phyloP scores from a whole-genome alignment of 2,797 vertebrate species.

The Nasua narica region DNA sequence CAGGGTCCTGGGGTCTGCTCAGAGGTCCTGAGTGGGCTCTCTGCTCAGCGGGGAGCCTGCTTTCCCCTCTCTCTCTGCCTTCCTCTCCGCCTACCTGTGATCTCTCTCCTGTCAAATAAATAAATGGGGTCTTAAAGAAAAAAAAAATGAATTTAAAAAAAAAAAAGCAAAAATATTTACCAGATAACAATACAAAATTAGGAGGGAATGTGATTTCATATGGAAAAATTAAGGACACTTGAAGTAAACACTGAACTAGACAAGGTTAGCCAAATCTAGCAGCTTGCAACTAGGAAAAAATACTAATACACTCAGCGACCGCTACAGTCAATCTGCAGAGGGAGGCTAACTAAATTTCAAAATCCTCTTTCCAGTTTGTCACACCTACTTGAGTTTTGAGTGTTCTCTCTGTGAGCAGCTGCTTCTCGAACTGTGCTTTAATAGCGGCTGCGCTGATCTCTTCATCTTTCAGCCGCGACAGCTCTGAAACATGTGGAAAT shows the following conservation, averaged over 20 bases:
- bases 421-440: conserved; percentile 94
- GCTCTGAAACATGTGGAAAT: conserved; percentile 83
- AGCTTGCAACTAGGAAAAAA: neutral
- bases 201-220: neutral
- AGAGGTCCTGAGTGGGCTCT: too few relatives aligned
- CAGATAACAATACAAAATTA: neutral
- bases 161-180: neutral
- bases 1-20: too few relatives aligned
- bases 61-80: too few relatives aligned
- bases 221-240: neutral
- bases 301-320: neutral
- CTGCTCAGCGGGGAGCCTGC: too few relatives aligned
- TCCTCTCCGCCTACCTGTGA: too few relatives aligned
- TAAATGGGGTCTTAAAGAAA: too few relatives aligned
- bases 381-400: conserved; percentile 94
- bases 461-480: conserved; percentile 90
- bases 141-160: too few relatives aligned
- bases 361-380: neutral
- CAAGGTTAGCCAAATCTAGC: conserved; percentile 2
- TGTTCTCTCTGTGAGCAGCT: conserved; percentile 94
- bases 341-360: neutral
- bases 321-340: neutral
- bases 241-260: neutral
- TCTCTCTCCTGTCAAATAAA: too few relatives aligned
- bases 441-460: conserved; percentile 89